Conservation (phyloP, 2,888 invertebrate species). For the Leptopilina drosophilae region DNA sequence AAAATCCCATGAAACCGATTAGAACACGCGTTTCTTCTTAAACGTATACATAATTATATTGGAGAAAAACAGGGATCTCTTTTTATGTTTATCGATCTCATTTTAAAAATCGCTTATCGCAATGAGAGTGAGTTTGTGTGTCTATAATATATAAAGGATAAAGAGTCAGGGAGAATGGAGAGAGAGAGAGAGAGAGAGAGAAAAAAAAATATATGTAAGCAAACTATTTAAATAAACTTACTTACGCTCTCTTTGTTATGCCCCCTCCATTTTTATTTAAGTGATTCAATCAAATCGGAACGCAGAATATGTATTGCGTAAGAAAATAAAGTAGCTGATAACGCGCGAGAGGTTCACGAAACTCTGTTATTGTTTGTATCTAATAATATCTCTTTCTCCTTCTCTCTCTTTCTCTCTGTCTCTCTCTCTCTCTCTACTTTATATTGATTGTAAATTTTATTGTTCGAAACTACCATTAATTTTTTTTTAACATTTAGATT, state of each 20-base stretch:
- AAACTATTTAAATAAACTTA: constrained; percentile 6
- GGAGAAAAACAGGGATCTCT: constrained; percentile 15
- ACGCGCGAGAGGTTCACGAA: background rate
- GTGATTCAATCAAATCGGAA: constrained; percentile 35
- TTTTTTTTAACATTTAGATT: too few species aligned
- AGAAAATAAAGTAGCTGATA: constrained; percentile 17
- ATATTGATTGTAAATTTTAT: too few species aligned
- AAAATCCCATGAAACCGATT: constrained; percentile 22
- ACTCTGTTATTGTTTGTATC: constrained; percentile 31
- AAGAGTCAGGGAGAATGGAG: constrained; percentile 14
- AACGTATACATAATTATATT: background rate
- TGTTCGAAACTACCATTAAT: too few species aligned
- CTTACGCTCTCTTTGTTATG: constrained; percentile 17
- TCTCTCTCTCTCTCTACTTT: too few species aligned
- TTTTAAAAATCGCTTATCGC: constrained; percentile 19
- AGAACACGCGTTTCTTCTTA: constrained; percentile 7
- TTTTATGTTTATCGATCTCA: constrained; percentile 15
- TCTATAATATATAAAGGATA: too few species aligned
- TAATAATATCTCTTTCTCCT: background rate
- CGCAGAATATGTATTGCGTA: background rate
- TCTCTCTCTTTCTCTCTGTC: background rate
- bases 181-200: background rate
- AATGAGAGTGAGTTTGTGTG: background rate
- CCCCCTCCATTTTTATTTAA: constrained; percentile 24
- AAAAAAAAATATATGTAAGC: background rate